Base-by-base conservation (phyloP, 2,888 invertebrate species). In the Xestia rhomboidea region DNA sequence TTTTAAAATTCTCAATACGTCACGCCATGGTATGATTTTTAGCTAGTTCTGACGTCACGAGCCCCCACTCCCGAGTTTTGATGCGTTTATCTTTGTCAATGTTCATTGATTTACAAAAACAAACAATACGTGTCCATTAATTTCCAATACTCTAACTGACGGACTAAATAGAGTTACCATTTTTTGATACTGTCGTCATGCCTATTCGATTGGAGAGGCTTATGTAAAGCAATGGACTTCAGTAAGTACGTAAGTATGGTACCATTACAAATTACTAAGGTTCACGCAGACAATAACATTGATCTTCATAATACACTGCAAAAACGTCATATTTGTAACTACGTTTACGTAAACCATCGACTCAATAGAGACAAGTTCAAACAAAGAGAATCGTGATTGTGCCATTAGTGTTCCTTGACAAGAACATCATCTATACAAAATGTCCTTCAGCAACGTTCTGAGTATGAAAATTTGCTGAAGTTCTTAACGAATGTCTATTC, bases 341-440 rank as follows among this genome's bases (percentile, higher is more conserved):
- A 46, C 24, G 34, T 73, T 68, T 64, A 51, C 57, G 73, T 73
- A 57, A 63, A n/a, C 60, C 7, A 27, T 34, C 13, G 15, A 27
- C 51, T 71, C 30, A 51, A 54, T n/a, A 60, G 10, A 63, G 1
- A 24, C 27, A 13, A 60, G 8, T n/a, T 38, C n/a, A 49, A 79
- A 82, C 71, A 83, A 83, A 79, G 68, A 51, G 41, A 10, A 64
- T 71, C 84, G 80, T 82, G 82, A 75, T 44, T 38, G n/a, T n/a
- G 24, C 27, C 51, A 60, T 82, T 71, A 79, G 30, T 60, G 69
- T 67, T 80, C n/a, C 41, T 49, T 57, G 41, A 67, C 46, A 41
- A 62, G 51, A 60, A 15, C 4, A 57, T 51, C 41, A 15, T 60
- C 27, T 51, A 4, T 64, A 27, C 64, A 64, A n/a, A n/a, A n/a